Evolutionary conservation across 1,140 invertebrate species (phyloP).

Genomic region (Bombus polaris): DNA sequence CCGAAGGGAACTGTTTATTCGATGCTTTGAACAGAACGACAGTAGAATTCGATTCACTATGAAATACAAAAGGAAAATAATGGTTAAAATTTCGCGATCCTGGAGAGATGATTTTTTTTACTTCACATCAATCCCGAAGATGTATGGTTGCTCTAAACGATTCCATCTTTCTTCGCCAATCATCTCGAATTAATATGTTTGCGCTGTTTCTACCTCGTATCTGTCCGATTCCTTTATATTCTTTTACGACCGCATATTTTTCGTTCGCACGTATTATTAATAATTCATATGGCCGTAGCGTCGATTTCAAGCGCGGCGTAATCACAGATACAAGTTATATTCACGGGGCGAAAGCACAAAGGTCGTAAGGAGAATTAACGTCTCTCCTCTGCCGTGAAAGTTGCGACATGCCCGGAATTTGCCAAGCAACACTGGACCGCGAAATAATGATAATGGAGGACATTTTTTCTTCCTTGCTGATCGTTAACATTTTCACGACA

Average conservation of each 20-base stretch:
- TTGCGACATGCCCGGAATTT: slow-evolving; percentile 47
- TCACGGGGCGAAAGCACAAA: slow-evolving; percentile 22
- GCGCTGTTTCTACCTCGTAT: neutral
- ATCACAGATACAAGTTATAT: slow-evolving; percentile 46
- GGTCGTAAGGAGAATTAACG: slow-evolving; percentile 61
- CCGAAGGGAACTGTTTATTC: slow-evolving; percentile 27
- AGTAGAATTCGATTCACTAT: neutral
- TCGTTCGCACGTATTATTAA: slow-evolving; percentile 25
- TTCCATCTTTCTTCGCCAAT: neutral
- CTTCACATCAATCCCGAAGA: neutral
- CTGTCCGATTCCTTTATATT: neutral
- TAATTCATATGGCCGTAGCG: slow-evolving; percentile 43
- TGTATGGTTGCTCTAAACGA: neutral
- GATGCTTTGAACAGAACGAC: slow-evolving; percentile 25
- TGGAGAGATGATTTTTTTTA: neutral
- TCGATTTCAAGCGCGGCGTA: slow-evolving; percentile 47
- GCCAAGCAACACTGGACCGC: slow-evolving; percentile 1
- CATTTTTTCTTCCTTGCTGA: neutral
- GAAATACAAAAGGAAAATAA: neutral
- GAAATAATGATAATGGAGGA: slow-evolving; percentile 32
- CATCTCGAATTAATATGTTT: slow-evolving; percentile 1
- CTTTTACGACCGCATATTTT: neutral
- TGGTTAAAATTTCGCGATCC: neutral
- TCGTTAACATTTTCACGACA: slow-evolving; percentile 4
- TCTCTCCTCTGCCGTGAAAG: slow-evolving; percentile 3